Conservation (phyloP, 2,797 vertebrate species). For the Anomalospiza imberbis region DNA sequence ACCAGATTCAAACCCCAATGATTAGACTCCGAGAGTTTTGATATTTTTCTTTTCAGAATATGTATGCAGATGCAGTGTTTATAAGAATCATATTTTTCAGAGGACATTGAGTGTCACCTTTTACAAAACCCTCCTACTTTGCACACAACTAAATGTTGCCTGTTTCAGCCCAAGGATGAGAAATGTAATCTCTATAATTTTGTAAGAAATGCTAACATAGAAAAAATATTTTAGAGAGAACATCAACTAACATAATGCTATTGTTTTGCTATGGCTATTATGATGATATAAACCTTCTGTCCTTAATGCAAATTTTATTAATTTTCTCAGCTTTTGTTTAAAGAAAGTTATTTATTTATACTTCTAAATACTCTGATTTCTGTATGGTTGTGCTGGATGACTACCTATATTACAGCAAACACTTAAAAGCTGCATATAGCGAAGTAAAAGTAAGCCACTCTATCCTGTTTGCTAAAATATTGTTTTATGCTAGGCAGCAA, state of each 20-base stretch:
- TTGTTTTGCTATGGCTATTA: not conserved
- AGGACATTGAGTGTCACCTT: not conserved
- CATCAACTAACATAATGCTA: not conserved
- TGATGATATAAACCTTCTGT: not conserved
- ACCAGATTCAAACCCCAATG: not conserved
- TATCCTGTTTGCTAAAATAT: not conserved
- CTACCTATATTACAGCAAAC: not conserved
- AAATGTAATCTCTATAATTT: not conserved
- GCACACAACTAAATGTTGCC: not conserved
- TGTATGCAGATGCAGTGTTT: not conserved
- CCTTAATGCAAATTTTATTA: not conserved
- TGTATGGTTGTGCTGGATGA: not conserved
- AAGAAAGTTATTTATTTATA: not conserved
- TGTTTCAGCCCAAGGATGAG: not conserved
- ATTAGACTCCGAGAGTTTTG: not conserved
- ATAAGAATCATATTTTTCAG: not conserved
- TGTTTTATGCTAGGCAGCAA: not conserved
- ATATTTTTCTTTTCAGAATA: not conserved
- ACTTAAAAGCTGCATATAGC: not conserved
- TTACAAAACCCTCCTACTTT: not conserved
- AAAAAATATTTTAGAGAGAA: not conserved
- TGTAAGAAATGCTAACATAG: not conserved
- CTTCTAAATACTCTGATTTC: not conserved
- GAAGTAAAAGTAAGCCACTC: not conserved
- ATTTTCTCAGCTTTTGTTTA: not conserved